Conservation (phyloP, 2,113 vertebrate genomes). For the Sceloporus undulatus region DNA sequence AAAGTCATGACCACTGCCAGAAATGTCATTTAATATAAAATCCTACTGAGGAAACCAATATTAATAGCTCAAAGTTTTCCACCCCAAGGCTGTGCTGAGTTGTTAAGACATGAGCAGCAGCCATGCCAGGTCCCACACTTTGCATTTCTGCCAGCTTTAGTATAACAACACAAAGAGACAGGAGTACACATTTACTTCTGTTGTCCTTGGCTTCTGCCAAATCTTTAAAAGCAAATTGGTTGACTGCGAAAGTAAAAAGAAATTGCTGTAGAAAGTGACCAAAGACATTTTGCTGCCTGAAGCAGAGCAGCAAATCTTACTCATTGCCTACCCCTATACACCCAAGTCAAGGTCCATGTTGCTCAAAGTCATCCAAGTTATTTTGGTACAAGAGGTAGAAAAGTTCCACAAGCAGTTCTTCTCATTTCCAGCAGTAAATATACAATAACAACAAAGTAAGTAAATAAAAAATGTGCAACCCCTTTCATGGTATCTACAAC, state of each 20-base stretch:
- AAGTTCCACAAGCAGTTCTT: neutral
- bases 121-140: neutral
- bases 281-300: neutral
- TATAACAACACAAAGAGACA: constrained; percentile 40
- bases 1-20: constrained; percentile 60
- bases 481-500: neutral
- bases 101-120: constrained; percentile 40
- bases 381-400: neutral
- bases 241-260: constrained; percentile 24
- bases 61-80: constrained; percentile 46
- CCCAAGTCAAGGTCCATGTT: neutral
- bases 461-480: neutral
- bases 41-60: constrained; percentile 55
- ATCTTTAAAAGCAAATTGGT: constrained; percentile 25
- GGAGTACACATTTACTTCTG: neutral
- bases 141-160: constrained; percentile 54
- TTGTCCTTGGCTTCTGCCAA: constrained; percentile 40
- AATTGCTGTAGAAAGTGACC: neutral
- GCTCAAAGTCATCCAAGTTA: neutral
- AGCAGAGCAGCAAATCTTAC: neutral
- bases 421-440: neutral
- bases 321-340: too few species aligned
- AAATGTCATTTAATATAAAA: constrained; percentile 65
- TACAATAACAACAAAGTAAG: neutral
- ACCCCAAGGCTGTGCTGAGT: constrained; percentile 29